Conservation (phyloP, 2,888 invertebrate genomes). For the Epirrhoe tristata region DNA sequence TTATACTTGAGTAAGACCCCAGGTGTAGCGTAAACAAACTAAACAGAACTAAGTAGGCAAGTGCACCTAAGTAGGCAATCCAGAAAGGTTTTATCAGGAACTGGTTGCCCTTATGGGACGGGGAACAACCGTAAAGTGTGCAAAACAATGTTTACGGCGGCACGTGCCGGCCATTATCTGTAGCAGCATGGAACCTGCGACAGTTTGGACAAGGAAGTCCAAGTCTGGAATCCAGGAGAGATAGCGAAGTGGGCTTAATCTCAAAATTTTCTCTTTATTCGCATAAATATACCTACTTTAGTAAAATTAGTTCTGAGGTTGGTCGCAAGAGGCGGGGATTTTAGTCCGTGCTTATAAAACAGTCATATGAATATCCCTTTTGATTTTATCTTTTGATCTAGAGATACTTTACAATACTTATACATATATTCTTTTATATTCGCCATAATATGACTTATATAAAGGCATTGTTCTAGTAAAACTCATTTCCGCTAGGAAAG, state of each 20-base stretch:
- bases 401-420: no score
- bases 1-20: not conserved
- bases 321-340: not conserved
- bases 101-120: conserved; percentile 33
- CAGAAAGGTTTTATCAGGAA: conserved; percentile 37
- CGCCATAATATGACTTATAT: no score
- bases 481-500: no score
- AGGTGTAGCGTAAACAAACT: conserved; percentile 5
- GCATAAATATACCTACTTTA: not conserved
- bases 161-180: conserved; percentile 41
- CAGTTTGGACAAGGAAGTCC: conserved; percentile 33
- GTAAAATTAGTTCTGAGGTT: not conserved
- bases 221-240: conserved; percentile 5
- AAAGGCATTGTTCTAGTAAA: no score
- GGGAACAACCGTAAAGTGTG: conserved; percentile 38
- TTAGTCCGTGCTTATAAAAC: no score
- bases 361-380: no score
- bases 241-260: not conserved
- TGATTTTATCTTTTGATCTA: no score
- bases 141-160: conserved; percentile 42
- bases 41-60: conserved; percentile 18
- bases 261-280: not conserved
- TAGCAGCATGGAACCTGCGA: conserved; percentile 34
- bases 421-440: no score
- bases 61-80: conserved; percentile 18